phyloP scores from a whole-genome alignment of 2,888 invertebrate genomes.

The Cephus spinipes region DNA sequence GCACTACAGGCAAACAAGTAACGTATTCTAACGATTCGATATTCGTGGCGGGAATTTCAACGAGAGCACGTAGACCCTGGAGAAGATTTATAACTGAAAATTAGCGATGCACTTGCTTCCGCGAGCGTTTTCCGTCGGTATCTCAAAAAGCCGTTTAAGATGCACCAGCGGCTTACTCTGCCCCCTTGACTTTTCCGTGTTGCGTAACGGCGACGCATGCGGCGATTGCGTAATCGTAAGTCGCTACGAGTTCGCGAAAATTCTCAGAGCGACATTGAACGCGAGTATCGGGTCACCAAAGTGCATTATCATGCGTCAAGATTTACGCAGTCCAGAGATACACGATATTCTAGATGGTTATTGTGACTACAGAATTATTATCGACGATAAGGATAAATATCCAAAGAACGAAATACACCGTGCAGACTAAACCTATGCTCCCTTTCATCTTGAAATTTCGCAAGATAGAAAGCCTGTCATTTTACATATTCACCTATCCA shows the following conservation, averaged over 20 bases:
- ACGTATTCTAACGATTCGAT: not conserved
- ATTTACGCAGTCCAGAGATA: not conserved
- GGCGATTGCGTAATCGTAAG: not conserved
- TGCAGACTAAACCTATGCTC: not conserved
- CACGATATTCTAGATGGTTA: not conserved
- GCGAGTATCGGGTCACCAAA: not conserved
- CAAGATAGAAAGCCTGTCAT: not conserved
- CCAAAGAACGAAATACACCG: not conserved
- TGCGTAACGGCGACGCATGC: not conserved
- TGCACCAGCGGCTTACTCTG: not conserved
- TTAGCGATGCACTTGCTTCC: not conserved
- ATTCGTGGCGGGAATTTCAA: not conserved
- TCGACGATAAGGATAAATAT: not conserved
- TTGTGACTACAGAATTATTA: not conserved
- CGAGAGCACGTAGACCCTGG: not conserved
- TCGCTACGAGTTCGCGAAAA: not conserved
- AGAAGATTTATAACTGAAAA: not conserved
- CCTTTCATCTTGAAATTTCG: not conserved
- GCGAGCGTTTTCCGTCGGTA: not conserved
- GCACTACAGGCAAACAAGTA: not conserved
- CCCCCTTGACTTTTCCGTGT: not conserved
- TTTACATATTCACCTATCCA: not conserved
- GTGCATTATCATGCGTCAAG: not conserved
- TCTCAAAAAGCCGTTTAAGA: not conserved
- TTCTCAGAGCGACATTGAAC: not conserved